phyloP scores from a whole-genome alignment of 1,140 invertebrate genomes.

The Melanaphis sacchari region DNA sequence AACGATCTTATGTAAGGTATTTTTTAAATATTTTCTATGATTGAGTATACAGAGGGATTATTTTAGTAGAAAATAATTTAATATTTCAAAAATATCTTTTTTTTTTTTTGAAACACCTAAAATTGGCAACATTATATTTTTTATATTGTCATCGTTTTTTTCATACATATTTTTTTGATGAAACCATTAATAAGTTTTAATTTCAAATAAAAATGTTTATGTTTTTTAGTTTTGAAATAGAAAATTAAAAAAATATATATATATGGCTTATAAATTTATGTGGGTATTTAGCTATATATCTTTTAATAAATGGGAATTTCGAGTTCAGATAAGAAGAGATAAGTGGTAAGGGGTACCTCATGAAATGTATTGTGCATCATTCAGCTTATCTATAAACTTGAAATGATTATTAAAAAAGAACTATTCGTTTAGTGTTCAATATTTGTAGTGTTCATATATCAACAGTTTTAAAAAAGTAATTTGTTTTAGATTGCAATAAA shows the following conservation, averaged over 20 bases:
- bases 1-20: neutral
- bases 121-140: neutral
- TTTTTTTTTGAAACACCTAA: neutral
- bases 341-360: neutral
- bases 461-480: neutral
- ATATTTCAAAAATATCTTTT: neutral
- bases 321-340: neutral
- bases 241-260: no score
- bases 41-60: neutral
- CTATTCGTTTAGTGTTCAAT: neutral
- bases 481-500: neutral
- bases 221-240: no score
- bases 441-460: neutral
- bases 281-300: neutral
- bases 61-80: neutral
- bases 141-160: neutral
- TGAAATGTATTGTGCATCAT: neutral
- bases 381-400: neutral
- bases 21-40: neutral
- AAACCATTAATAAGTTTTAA: no score
- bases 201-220: no score
- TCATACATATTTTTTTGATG: no score
- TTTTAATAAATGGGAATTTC: neutral
- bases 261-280: neutral
- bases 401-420: neutral